A percentile compares a stretch with the other conserved stretches of the same genome.
These are phyloP conservation scores for Struthio camelus DNA, from an alignment of 2,113 vertebrate genomes.

Conservation along the genomic window DNA sequence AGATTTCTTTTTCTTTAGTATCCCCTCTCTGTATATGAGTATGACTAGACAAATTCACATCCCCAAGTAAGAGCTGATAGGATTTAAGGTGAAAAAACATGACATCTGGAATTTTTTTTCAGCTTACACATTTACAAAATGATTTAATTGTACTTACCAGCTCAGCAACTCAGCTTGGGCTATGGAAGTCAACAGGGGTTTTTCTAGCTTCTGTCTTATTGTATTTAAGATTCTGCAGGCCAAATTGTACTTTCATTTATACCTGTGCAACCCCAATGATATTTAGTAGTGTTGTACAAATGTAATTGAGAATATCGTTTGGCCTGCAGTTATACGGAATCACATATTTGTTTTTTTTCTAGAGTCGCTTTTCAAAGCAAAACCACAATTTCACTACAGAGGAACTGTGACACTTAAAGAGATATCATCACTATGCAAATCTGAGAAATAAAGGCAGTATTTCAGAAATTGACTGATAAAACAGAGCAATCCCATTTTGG, in stretches of 20 bases:
- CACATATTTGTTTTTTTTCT: neutral
- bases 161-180: neutral
- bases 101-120: neutral
- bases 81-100: neutral
- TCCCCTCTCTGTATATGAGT: neutral
- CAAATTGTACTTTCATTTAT: neutral
- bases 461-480: neutral
- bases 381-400: neutral
- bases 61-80: neutral
- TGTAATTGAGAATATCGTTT: neutral
- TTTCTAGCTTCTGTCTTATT: neutral
- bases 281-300: rapidly evolving
- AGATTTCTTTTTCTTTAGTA: neutral
- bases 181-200: rapidly evolving
- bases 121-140: neutral
- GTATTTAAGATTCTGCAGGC: neutral
- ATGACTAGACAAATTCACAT: neutral
- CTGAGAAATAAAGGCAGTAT: neutral
- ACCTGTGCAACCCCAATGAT: neutral
- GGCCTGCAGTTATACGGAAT: neutral
- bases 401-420: neutral
- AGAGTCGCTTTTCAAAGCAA: neutral
- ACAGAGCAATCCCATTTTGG: neutral
- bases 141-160: neutral
- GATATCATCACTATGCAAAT: neutral